Percentiles rank a stretch among this genome's conserved stretches.
Conservation (phyloP, 2,888 invertebrate species). For the Tinea semifulvella region DNA sequence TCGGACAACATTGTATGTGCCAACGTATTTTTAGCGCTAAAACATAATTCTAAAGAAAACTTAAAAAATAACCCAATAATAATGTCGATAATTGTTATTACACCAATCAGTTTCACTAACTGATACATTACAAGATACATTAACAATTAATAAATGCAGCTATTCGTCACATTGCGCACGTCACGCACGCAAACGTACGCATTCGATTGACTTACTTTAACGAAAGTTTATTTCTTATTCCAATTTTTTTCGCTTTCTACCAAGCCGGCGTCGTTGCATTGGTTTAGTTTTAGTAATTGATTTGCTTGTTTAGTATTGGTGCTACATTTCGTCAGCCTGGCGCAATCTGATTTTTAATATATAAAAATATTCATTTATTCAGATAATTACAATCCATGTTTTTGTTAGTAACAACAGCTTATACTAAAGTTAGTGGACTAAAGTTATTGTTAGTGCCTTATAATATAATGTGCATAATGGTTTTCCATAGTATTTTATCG, state of each 20-base stretch:
- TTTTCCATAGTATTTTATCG: no score
- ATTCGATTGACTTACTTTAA: slow-evolving; percentile 51
- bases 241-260: slow-evolving; percentile 28
- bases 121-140: slow-evolving; percentile 13
- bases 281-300: slow-evolving; percentile 10
- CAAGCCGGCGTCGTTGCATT: neutral
- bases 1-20: no score
- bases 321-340: no score
- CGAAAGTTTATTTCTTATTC: slow-evolving; percentile 54
- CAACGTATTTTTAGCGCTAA: no score
- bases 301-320: neutral
- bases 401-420: no score
- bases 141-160: slow-evolving; percentile 28
- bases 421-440: no score
- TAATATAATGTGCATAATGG: no score
- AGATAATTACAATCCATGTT: no score
- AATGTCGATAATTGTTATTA: slow-evolving; percentile 1
- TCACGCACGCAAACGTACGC: slow-evolving; percentile 22
- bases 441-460: no score
- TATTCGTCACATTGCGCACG: slow-evolving; percentile 28
- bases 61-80: neutral
- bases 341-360: no score
- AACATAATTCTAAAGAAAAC: no score
- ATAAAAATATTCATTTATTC: no score
- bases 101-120: slow-evolving; percentile 43